Percentiles rank a stretch among this genome's conserved stretches.
phyloP scores from a whole-genome alignment of 2,888 invertebrate genomes.

The Standfussiana lucernea region DNA sequence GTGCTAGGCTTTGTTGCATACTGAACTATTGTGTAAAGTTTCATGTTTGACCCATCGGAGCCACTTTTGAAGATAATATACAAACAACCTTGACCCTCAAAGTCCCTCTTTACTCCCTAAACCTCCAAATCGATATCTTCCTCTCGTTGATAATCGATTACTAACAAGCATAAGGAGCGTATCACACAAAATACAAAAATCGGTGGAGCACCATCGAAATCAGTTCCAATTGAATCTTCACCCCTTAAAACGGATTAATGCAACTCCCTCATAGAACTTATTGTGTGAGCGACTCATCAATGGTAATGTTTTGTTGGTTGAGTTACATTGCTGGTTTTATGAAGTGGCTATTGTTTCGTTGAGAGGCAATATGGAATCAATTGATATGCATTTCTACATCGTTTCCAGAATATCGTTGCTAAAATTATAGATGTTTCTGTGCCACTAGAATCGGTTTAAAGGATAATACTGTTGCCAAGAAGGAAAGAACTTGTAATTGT shows the following conservation, averaged over 20 bases:
- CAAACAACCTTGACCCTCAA: slow-evolving; percentile 46
- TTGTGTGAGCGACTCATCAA: slow-evolving; percentile 50
- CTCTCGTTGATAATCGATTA: slow-evolving; percentile 69
- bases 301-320: slow-evolving; percentile 22
- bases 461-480: background rate
- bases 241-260: slow-evolving; percentile 79
- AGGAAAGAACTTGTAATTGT: background rate
- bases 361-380: background rate
- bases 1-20: too few relatives aligned
- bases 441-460: background rate
- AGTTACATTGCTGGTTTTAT: slow-evolving; percentile 64
- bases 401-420: background rate
- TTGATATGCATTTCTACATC: background rate
- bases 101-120: background rate
- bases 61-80: background rate
- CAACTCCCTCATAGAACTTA: slow-evolving; percentile 69
- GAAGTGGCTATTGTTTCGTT: background rate
- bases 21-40: too few relatives aligned
- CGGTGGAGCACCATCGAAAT: slow-evolving; percentile 78
- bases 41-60: too few relatives aligned
- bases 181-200: slow-evolving; percentile 74
- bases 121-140: slow-evolving; percentile 57
- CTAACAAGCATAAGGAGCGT: slow-evolving; percentile 70
- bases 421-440: background rate
- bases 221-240: slow-evolving; percentile 82